A percentile compares a stretch with the other conserved stretches of the same genome.
These are phyloP conservation scores for Cistogaster globosa DNA, from an alignment of 2,888 invertebrate species.

Conservation along the genomic window DNA sequence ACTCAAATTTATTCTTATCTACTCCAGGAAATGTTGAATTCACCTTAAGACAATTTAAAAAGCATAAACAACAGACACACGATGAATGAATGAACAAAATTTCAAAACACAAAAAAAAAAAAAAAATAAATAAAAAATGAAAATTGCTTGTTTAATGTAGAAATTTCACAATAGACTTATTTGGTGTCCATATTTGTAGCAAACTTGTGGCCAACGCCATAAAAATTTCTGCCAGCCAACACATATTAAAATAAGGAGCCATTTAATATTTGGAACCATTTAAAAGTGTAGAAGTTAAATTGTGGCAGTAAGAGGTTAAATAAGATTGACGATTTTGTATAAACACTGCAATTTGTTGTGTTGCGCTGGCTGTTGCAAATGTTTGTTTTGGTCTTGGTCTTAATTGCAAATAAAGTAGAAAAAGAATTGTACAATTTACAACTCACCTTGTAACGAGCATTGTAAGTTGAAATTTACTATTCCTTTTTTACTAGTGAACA, in stretches of 20 bases:
- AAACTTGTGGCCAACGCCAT: conserved; percentile 28
- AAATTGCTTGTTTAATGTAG: not conserved
- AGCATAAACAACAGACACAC: conserved; percentile 7
- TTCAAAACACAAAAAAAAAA: not conserved
- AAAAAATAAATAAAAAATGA: not conserved
- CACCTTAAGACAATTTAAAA: conserved; percentile 55
- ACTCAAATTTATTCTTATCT: conserved; percentile 75
- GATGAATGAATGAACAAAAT: conserved; percentile 3
- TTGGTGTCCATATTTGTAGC: not conserved
- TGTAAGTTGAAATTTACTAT: too few relatives aligned
- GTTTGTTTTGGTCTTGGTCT: not conserved
- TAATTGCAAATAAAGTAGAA: conserved; percentile 7
- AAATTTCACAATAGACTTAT: conserved; percentile 44
- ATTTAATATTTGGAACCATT: conserved; percentile 29
- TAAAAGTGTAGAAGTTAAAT: conserved; percentile 18
- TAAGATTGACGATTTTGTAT: conserved; percentile 53
- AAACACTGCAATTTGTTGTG: conserved; percentile 53
- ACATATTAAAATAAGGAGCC: not conserved
- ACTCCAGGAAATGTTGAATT: conserved; percentile 77
- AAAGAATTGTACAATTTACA: not conserved
- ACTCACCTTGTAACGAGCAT: not conserved
- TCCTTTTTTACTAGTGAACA: too few relatives aligned
- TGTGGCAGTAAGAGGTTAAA: conserved; percentile 47
- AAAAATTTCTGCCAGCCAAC: conserved; percentile 24
- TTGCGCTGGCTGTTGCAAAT: conserved; percentile 3